These are phyloP conservation scores for Parazoanthus swiftii DNA, from an alignment of 92 coral and sea anemone genomes.

Conservation along the genomic window DNA sequence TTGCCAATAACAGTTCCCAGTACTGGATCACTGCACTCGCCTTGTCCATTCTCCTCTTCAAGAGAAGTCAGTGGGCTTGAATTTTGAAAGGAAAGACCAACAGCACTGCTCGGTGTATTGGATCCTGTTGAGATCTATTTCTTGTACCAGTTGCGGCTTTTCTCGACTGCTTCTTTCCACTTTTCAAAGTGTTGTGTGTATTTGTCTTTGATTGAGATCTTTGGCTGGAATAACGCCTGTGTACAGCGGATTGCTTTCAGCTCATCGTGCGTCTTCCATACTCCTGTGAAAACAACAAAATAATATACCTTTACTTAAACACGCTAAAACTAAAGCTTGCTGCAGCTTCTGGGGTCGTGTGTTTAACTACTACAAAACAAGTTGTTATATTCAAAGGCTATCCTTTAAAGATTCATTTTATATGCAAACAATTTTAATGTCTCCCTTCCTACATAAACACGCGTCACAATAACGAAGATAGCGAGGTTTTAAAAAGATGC, in stretches of 20 bases:
- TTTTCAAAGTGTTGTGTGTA: constrained; percentile 62
- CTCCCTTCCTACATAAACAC: not conserved
- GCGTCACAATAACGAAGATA: not conserved
- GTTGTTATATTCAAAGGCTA: no score
- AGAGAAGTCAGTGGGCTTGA: not conserved
- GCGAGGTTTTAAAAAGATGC: not conserved
- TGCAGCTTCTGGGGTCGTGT: no score
- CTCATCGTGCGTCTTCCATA: constrained; percentile 94
- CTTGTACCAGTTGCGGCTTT: constrained; percentile 85
- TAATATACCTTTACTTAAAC: no score
- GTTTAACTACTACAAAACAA: no score
- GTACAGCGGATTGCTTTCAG: constrained; percentile 95
- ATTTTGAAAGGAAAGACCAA: not conserved
- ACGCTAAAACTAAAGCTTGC: no score
- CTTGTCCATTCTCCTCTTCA: not conserved
- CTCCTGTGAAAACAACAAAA: constrained; percentile 57
- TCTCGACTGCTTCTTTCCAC: constrained; percentile 88
- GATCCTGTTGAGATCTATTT: not conserved
- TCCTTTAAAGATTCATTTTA: no score
- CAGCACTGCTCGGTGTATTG: not conserved
- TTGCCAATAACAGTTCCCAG: not conserved
- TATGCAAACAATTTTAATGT: no score
- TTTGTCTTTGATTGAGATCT: constrained; percentile 62
- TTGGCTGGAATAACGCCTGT: constrained; percentile 89
- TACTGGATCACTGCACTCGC: not conserved